A percentile compares a stretch with the other conserved stretches of the same genome.
Evolutionary conservation across 2,888 invertebrate species (phyloP).

Genomic region (Opisthograptis luteolata): DNA sequence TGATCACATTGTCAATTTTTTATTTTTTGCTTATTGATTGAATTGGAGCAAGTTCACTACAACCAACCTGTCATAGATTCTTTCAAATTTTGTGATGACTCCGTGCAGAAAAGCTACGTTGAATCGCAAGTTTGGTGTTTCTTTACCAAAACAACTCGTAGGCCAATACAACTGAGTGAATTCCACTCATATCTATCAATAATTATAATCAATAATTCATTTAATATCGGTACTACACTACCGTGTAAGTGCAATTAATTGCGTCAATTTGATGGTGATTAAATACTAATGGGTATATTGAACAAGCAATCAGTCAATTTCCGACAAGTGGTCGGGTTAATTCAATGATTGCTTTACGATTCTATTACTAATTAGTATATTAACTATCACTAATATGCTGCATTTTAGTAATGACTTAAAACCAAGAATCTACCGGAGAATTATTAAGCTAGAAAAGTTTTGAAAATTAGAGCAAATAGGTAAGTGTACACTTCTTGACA

Average conservation of each 20-base stretch:
- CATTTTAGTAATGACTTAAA: too few species aligned
- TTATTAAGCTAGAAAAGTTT: too few species aligned
- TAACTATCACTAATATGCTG: too few species aligned
- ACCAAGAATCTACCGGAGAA: background rate
- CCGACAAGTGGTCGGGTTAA: constrained; percentile 61
- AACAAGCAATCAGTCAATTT: constrained; percentile 66
- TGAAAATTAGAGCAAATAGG: too few species aligned
- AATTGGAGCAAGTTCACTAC: too few species aligned
- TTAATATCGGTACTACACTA: constrained; percentile 44
- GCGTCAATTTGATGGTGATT: constrained; percentile 62
- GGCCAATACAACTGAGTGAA: constrained; percentile 9
- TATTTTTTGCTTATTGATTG: too few species aligned
- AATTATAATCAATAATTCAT: constrained; percentile 41
- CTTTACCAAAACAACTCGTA: background rate
- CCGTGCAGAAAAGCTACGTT: too few species aligned
- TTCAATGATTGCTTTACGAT: constrained; percentile 59
- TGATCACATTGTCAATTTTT: too few species aligned
- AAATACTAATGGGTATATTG: constrained; percentile 59
- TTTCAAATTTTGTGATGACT: too few species aligned
- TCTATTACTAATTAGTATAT: constrained; percentile 32
- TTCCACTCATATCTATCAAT: constrained; percentile 17
- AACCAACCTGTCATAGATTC: too few species aligned
- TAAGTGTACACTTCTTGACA: too few species aligned
- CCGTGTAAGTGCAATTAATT: constrained; percentile 57
- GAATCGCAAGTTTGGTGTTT: background rate